A percentile compares a stretch with the other conserved stretches of the same genome.
Evolutionary conservation across 2,888 invertebrate genomes (phyloP).

Genomic region (Boloria selene): DNA sequence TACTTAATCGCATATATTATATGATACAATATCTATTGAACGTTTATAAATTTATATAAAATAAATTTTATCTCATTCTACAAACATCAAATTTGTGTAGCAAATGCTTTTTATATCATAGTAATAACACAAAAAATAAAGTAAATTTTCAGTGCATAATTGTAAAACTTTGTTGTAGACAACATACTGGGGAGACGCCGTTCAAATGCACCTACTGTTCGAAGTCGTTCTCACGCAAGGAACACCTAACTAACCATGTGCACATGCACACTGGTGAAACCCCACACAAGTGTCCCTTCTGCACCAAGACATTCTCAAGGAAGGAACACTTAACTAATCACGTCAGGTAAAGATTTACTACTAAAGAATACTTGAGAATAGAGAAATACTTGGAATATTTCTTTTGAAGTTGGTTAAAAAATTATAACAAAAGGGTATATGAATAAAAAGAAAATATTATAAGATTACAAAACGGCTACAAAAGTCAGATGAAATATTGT

Average conservation of each 20-base stretch:
- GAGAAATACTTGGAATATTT: not conserved
- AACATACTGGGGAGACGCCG: slow-evolving; percentile 91
- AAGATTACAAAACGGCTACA: no score
- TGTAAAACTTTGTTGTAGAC: slow-evolving; percentile 67
- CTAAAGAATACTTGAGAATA: not conserved
- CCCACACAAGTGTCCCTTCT: slow-evolving; percentile 88
- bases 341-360: slow-evolving; percentile 60
- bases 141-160: slow-evolving; percentile 15
- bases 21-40: no score
- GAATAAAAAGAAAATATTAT: no score
- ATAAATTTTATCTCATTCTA: no score
- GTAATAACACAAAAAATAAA: no score
- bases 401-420: not conserved
- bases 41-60: no score
- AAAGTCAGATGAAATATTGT: no score
- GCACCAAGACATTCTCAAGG: slow-evolving; percentile 87
- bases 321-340: slow-evolving; percentile 89
- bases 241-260: slow-evolving; percentile 93
- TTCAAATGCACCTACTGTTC: slow-evolving; percentile 88
- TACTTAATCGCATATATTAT: no score
- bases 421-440: no score
- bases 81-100: no score
- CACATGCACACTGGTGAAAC: slow-evolving; percentile 89
- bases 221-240: slow-evolving; percentile 87
- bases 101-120: no score